These are phyloP conservation scores for Orchesellides sinensis DNA, from an alignment of 2,888 invertebrate species.

Conservation along the genomic window DNA sequence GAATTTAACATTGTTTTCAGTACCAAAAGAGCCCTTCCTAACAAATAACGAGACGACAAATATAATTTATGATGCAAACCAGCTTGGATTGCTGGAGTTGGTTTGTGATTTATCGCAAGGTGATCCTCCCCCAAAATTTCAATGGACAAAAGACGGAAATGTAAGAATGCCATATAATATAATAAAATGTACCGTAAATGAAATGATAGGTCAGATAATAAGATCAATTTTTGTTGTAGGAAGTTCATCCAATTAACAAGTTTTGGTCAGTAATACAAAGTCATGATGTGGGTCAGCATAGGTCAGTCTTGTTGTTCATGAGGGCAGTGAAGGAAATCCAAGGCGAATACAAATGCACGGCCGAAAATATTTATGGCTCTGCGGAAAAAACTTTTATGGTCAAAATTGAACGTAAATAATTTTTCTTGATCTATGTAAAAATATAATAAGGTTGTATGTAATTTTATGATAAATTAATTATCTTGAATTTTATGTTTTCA, in stretches of 20 bases:
- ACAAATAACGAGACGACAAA: background rate
- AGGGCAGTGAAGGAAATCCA: slow-evolving; percentile 35
- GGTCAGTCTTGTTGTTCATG: slow-evolving; percentile 30
- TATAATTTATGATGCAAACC: slow-evolving; percentile 27
- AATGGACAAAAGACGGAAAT: slow-evolving; percentile 38
- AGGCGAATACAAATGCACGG: slow-evolving; percentile 28
- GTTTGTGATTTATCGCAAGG: slow-evolving; percentile 27
- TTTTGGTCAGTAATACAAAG: slow-evolving; percentile 21
- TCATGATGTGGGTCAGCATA: background rate
- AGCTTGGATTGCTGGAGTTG: slow-evolving; percentile 30
- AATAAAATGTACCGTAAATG: no score
- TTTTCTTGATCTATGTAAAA: no score
- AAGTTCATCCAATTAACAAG: slow-evolving; percentile 29
- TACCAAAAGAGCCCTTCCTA: slow-evolving; percentile 26
- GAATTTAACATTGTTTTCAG: no score
- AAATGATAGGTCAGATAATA: no score
- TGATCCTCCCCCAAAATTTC: slow-evolving; percentile 3
- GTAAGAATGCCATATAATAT: slow-evolving; percentile 12
- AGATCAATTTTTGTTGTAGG: no score
- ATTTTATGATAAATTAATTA: no score
- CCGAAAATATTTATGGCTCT: background rate
- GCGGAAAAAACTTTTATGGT: slow-evolving; percentile 4
- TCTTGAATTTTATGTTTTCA: no score
- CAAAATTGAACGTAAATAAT: slow-evolving; percentile 30
- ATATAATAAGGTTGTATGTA: no score